phyloP scores from a whole-genome alignment of 2,888 invertebrate genomes.

The Saturnia pavonia region DNA sequence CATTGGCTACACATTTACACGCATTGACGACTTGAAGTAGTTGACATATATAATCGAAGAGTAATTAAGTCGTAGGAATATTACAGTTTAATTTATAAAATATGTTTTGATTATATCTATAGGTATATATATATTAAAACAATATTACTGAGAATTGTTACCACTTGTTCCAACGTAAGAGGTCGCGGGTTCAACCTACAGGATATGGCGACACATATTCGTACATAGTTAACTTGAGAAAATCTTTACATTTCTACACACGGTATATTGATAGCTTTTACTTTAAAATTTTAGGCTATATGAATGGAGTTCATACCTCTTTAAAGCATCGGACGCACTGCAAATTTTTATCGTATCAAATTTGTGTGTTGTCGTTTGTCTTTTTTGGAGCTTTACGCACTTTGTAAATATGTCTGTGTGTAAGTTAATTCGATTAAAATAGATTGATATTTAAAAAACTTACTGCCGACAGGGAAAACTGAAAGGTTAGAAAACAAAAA shows the following conservation, averaged over 20 bases:
- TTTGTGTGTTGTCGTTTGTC: too few species aligned
- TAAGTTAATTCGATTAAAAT: too few species aligned
- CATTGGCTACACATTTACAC: too few species aligned
- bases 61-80: neutral
- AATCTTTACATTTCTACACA: conserved; percentile 12
- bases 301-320: neutral
- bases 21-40: neutral
- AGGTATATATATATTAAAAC: neutral
- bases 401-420: too few species aligned
- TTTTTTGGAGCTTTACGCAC: too few species aligned
- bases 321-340: neutral
- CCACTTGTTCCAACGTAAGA: neutral
- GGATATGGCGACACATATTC: neutral
- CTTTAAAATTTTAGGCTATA: neutral
- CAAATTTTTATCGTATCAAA: too few species aligned
- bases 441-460: too few species aligned
- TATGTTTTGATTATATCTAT: neutral
- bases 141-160: conserved; percentile 15
- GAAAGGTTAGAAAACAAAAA: too few species aligned
- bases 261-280: neutral
- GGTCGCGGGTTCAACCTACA: neutral
- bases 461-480: too few species aligned
- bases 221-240: neutral
- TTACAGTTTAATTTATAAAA: neutral
- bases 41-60: neutral